These are phyloP conservation scores for Mastacembelus armatus DNA, from an alignment of 2,797 vertebrate genomes.

Conservation along the genomic window DNA sequence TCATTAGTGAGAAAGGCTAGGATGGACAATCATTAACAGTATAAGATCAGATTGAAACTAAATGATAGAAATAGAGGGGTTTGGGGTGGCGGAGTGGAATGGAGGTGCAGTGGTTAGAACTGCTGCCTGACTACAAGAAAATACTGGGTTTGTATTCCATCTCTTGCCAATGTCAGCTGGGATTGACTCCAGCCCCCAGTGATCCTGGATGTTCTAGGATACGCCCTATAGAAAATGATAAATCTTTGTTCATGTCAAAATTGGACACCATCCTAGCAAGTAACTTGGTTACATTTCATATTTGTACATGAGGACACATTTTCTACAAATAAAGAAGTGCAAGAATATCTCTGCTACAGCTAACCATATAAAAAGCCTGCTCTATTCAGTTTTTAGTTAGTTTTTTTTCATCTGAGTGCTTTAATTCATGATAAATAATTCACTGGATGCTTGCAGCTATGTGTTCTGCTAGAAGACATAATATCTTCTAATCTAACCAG, in stretches of 20 bases:
- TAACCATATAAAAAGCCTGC: constrained; percentile 19
- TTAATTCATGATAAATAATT: constrained; percentile 82
- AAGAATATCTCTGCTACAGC: constrained; percentile 20
- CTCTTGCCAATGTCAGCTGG: too few species aligned
- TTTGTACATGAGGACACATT: neutral
- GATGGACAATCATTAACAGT: constrained; percentile 36
- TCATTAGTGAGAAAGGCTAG: constrained; percentile 47
- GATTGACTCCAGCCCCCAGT: too few species aligned
- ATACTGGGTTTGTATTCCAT: too few species aligned
- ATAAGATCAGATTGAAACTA: constrained; percentile 21
- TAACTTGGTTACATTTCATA: neutral
- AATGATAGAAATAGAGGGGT: constrained; percentile 23
- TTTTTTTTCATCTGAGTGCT: constrained; percentile 66
- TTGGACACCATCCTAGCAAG: too few species aligned
- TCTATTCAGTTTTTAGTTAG: constrained; percentile 56
- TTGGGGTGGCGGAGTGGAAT: too few species aligned
- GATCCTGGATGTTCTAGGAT: too few species aligned
- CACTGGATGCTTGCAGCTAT: constrained; percentile 77
- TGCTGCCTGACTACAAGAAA: too few species aligned
- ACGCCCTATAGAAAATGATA: too few species aligned
- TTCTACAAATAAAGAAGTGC: neutral
- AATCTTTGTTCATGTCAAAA: neutral
- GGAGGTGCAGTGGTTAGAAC: too few species aligned
- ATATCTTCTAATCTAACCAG: constrained; percentile 58
- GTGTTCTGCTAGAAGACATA: constrained; percentile 65